Base-by-base conservation (phyloP, 2,888 invertebrate genomes). In the Plemyria rubiginata region DNA sequence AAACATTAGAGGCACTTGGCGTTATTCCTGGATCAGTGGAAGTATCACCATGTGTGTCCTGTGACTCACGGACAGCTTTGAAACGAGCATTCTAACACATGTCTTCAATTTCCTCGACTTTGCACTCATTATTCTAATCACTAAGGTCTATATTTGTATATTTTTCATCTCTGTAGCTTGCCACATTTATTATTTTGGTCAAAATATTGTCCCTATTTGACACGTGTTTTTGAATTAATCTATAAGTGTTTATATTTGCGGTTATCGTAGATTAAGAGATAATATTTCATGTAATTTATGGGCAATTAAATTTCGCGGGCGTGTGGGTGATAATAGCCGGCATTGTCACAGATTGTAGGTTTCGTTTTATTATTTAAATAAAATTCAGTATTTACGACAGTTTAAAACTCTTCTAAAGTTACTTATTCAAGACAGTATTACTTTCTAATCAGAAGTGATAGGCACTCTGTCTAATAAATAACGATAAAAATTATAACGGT, bases 41-140 rank as follows among this genome's bases (percentile, higher is more conserved):
- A 65, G 62, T 64, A 67, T 68, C 70, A 67, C 70, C 72, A 72
- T 70, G 67, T 72, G 72, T 71, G 65, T 65, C 59, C 57, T 64
- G 54, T 70, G 72, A 72, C 68, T 72, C 68, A 72, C 66, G 36
- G 40, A 22, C 8, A 48, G 61, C 56, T 61, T 54, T 48, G 52
- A 54, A 57, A 48, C 55, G 54, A 57, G 16, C 51, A 36, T 49
- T 53, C 57, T 54, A 46, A 65, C 38, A 50, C 29, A 40, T 48
- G 45, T 48, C 36, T 48, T 48, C 11, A 40, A 51, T 15, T 52
- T 32, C 32, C 13, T 62, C 52, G 55, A 66, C 12, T 56, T n/a
- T 54, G 41, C 51, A 61, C 62, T 55, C 52, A 54, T 28, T 45
- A 50, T 4, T 15, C 13, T 36, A 11, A 12, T 49, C 8, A 12